These are phyloP conservation scores for Drosophila pachea DNA, from an alignment of 1,140 invertebrate genomes.

Conservation along the genomic window DNA sequence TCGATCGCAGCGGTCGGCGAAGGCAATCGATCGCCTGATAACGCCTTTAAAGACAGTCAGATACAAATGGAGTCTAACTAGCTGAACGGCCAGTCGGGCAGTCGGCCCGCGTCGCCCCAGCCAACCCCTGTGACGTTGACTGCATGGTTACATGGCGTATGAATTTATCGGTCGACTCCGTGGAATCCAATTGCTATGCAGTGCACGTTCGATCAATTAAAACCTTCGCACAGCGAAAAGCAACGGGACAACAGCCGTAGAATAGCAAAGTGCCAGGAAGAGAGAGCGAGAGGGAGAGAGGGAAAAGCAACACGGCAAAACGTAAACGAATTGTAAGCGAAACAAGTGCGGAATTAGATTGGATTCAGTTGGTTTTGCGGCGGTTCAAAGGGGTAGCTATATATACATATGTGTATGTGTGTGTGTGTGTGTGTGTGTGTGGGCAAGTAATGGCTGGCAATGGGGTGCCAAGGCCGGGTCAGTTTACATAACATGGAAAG, in stretches of 20 bases:
- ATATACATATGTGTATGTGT: not conserved
- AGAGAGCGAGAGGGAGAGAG: not conserved
- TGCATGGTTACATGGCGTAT: conserved; percentile 35
- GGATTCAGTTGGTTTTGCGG: conserved; percentile 32
- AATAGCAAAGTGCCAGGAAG: conserved; percentile 3
- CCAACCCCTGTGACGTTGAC: no score
- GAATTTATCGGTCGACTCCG: conserved; percentile 31
- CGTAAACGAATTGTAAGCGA: not conserved
- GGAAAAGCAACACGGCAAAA: not conserved
- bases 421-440: conserved; percentile 5
- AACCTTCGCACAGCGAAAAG: conserved; percentile 55
- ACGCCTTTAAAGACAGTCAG: conserved; percentile 56
- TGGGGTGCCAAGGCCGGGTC: conserved; percentile 35
- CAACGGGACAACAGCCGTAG: conserved; percentile 26
- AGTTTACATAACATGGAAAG: conserved; percentile 28
- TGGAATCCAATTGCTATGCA: conserved; percentile 56
- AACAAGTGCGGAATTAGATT: conserved; percentile 44
- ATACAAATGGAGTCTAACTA: conserved; percentile 43
- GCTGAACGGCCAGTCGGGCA: conserved; percentile 34
- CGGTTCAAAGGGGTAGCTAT: conserved; percentile 37
- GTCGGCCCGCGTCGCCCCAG: not conserved
- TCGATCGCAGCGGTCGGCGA: conserved; percentile 44
- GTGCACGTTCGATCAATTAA: conserved; percentile 72
- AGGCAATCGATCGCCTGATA: conserved; percentile 72
- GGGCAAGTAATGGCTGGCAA: conserved; percentile 33